Evolutionary conservation across 1,140 invertebrate genomes (phyloP).

Genomic region (Sesamia nonagrioides): DNA sequence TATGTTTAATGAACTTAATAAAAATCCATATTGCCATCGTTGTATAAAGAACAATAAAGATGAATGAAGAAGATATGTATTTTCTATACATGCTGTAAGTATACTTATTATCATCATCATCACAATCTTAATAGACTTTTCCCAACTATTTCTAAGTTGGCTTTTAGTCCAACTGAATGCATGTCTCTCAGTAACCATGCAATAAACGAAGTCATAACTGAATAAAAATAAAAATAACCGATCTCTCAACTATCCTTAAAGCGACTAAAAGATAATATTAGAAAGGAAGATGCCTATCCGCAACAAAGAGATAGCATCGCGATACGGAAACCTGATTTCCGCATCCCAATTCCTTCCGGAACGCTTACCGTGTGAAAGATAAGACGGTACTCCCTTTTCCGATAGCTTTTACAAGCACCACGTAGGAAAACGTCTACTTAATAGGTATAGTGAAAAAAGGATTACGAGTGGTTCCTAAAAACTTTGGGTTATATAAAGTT

Average conservation of each 20-base stretch:
- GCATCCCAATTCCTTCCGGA: slow-evolving; percentile 18
- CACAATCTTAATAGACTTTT: too few relatives aligned
- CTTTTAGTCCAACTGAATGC: too few relatives aligned
- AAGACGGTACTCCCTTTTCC: background rate
- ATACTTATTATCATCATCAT: too few relatives aligned
- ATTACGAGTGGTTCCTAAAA: too few relatives aligned
- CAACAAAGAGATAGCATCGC: slow-evolving; percentile 25
- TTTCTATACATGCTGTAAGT: too few relatives aligned
- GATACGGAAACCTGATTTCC: slow-evolving; percentile 33
- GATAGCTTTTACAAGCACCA: background rate
- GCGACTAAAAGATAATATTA: slow-evolving; percentile 7
- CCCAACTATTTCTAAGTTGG: too few relatives aligned
- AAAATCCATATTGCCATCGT: too few relatives aligned
- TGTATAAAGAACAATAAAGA: too few relatives aligned
- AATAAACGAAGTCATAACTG: background rate
- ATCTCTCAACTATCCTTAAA: background rate
- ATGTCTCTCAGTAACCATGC: too few relatives aligned
- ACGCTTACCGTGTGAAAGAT: slow-evolving; percentile 15
- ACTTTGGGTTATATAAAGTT: too few relatives aligned
- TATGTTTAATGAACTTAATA: too few relatives aligned
- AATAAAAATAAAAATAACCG: background rate
- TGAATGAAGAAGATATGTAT: too few relatives aligned
- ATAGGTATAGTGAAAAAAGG: background rate
- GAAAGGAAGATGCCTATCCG: slow-evolving; percentile 1
- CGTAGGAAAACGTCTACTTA: background rate